These are phyloP conservation scores for Peromyscus attwateri DNA, from an alignment of 2,797 vertebrate genomes.

Conservation along the genomic window DNA sequence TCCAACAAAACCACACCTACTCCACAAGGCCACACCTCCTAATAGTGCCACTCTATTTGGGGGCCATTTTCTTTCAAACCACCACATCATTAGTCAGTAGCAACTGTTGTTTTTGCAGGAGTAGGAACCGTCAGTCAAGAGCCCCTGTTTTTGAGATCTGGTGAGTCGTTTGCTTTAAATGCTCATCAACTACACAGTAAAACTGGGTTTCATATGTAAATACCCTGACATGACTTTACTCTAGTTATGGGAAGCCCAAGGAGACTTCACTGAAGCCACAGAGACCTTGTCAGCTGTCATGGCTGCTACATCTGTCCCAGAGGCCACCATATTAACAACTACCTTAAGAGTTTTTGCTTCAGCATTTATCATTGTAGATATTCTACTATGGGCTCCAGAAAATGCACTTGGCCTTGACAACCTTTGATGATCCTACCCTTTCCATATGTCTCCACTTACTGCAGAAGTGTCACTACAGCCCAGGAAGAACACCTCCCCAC, in stretches of 20 bases:
- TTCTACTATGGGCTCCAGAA: background rate
- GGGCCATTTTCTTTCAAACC: background rate
- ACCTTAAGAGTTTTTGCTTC: background rate
- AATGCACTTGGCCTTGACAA: background rate
- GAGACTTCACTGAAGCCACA: background rate
- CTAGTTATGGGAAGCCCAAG: background rate
- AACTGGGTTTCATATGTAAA: background rate
- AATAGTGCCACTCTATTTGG: background rate
- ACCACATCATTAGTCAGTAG: background rate
- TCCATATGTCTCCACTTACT: background rate
- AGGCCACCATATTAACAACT: background rate
- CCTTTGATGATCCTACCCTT: background rate
- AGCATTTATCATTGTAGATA: background rate
- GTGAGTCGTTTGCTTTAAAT: background rate
- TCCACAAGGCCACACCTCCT: background rate
- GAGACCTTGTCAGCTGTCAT: background rate
- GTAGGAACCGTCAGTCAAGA: background rate
- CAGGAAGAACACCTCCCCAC: background rate
- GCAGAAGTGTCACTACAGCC: background rate
- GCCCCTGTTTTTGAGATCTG: background rate
- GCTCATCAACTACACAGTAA: background rate
- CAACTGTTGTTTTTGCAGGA: background rate
- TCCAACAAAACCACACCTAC: background rate
- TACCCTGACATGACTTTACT: background rate
- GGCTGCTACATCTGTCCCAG: background rate